Conservation (phyloP, 2,888 invertebrate genomes). For the Agrochola macilenta region DNA sequence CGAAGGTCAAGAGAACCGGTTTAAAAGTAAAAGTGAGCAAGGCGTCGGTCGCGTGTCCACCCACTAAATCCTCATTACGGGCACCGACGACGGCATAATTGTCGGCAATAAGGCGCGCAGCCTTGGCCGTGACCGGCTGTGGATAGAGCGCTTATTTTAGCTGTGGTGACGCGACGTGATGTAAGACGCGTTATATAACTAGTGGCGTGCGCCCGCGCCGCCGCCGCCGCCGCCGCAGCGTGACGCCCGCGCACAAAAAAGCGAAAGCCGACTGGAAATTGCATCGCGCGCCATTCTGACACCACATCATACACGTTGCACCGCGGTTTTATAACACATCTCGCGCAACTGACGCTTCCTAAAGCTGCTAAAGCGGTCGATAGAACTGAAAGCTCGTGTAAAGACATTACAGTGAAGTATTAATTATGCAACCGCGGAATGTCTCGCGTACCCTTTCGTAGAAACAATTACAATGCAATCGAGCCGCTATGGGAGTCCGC, state of each 20-base stretch:
- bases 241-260: constrained; percentile 79
- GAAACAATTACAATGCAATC: constrained; percentile 74
- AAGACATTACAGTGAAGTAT: constrained; percentile 39
- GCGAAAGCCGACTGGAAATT: constrained; percentile 87
- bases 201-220: constrained; percentile 78
- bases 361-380: constrained; percentile 19
- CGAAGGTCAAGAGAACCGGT: constrained; percentile 86
- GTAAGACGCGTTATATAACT: constrained; percentile 87
- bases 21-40: constrained; percentile 88
- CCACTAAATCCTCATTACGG: constrained; percentile 89
- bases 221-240: constrained; percentile 69
- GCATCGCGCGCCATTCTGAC: constrained; percentile 71
- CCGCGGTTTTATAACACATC: constrained; percentile 42
- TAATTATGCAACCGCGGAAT: constrained; percentile 59
- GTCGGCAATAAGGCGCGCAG: constrained; percentile 85
- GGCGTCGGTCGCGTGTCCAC: constrained; percentile 84
- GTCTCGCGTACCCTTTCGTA: constrained; percentile 66
- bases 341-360: constrained; percentile 11
- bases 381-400: constrained; percentile 28
- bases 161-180: constrained; percentile 87
- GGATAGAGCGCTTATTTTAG: constrained; percentile 89
- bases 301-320: constrained; percentile 58
- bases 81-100: constrained; percentile 84
- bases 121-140: constrained; percentile 90
- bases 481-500: constrained; percentile 67